Percentiles rank a stretch among this genome's conserved stretches.
These are phyloP conservation scores for Elysia crispata DNA, from an alignment of 2,888 invertebrate genomes.

Conservation along the genomic window DNA sequence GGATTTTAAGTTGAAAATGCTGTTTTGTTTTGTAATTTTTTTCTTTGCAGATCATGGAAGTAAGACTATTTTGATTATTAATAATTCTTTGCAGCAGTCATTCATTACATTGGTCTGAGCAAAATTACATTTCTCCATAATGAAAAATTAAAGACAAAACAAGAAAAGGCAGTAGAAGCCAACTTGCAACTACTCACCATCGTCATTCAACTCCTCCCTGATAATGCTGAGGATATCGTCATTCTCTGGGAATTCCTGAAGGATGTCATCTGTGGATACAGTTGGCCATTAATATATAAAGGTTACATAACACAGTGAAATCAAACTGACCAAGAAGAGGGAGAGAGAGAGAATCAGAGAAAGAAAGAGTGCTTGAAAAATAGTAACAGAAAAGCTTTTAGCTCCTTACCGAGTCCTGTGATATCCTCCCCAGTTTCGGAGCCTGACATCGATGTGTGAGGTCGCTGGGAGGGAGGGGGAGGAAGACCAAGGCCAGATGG, in stretches of 20 bases:
- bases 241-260: slow-evolving; percentile 82
- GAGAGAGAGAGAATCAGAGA: no score
- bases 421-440: slow-evolving; percentile 50
- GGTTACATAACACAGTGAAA: neutral
- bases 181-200: slow-evolving; percentile 36
- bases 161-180: neutral
- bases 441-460: slow-evolving; percentile 50
- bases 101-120: no score
- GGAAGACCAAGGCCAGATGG: neutral
- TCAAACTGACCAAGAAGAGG: no score
- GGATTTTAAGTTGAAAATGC: no score
- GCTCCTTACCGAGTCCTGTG: slow-evolving; percentile 46
- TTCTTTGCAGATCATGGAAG: no score
- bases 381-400: no score
- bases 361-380: no score
- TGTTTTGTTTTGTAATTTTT: no score
- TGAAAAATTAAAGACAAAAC: neutral
- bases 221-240: slow-evolving; percentile 70
- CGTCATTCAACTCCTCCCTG: slow-evolving; percentile 66
- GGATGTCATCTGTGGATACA: slow-evolving; percentile 79
- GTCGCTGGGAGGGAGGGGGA: neutral
- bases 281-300: no score
- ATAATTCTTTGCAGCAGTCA: no score
- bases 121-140: neutral
- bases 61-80: no score